These are phyloP conservation scores for Equus quagga DNA, from an alignment of 2,113 vertebrate genomes.

Conservation along the genomic window DNA sequence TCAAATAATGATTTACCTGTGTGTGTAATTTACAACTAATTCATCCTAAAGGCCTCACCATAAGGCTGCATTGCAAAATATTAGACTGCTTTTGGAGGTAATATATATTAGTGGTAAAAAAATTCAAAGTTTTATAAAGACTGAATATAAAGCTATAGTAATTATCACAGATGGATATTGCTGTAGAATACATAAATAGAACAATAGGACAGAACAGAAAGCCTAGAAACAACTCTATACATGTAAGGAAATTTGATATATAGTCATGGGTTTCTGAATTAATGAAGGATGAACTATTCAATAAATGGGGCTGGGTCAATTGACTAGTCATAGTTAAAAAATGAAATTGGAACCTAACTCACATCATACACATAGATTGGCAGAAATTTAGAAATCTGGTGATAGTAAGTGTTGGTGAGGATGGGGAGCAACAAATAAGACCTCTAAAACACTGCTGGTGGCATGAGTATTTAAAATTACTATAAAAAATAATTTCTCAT, in stretches of 20 bases:
- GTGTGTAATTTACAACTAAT: constrained; percentile 12
- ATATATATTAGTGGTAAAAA: neutral
- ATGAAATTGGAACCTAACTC: neutral
- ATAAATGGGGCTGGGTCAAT: neutral
- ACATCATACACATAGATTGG: neutral
- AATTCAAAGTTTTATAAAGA: neutral
- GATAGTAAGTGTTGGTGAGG: neutral
- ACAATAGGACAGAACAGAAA: neutral
- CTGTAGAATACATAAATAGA: neutral
- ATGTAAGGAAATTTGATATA: neutral
- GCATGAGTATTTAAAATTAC: neutral
- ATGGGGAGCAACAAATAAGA: neutral
- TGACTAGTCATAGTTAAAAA: constrained; percentile 7
- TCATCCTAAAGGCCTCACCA: neutral
- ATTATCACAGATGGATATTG: neutral
- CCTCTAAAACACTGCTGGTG: neutral
- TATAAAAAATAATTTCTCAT: neutral
- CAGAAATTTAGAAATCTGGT: neutral
- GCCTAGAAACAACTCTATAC: neutral
- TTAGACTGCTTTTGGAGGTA: neutral
- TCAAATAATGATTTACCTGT: neutral
- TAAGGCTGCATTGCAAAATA: neutral
- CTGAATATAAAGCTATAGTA: neutral
- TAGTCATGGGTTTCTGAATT: neutral
- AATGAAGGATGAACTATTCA: neutral